Evolutionary conservation across 2,797 vertebrate species (phyloP), one percentile per base, ranked within the genome.

Genomic region (Diplodus puntazzo): DNA sequence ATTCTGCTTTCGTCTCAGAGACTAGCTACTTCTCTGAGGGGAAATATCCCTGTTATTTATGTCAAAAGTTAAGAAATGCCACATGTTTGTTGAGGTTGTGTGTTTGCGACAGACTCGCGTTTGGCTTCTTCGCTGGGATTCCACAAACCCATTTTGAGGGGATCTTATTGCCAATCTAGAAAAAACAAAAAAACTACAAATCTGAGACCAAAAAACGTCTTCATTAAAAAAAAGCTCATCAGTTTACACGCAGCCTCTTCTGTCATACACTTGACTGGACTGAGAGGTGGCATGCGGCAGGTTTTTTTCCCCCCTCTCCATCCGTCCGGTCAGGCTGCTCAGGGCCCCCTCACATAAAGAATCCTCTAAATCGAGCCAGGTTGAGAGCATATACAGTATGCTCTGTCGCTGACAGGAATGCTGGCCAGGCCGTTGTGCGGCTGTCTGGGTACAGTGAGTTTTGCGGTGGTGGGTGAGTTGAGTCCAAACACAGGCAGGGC

Each of bases 401-500:
- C 71, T 80, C 79, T 73, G 73, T 83, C 67, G 20, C 61, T 82
- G 73, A 64, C 81, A 79, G 81, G 75, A 87, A 83, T 81, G 83
- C 88, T 59, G 71, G 77, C 75, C 83, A 50, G 72, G 80, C 81
- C 62, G 80, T 69, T 76, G 83, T 82, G 83, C 71, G 73, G 80
- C 82, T 85, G 84, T 83, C 84, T 85, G 79, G 79, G 83, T 80
- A 58, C 80, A 69, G 75, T 14, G 77, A 85, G 70, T 77, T 84
- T 81, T 87, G 82, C 69, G 55, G 83, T 52, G 88, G 83, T 71
- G 83, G 90, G 73, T 87, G 85, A 82, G 78, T 79, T 48, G 80
- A 87, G 90, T 92, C 90, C 90, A 92, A 93, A 94, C 89, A 92
- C 87, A 88, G 79, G 65, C 85, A 76, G 81, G 81, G 88, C 87